phyloP scores from a whole-genome alignment of 35 echinoderm and acorn worm species.

The Hemicentrotus pulcherrimus region DNA sequence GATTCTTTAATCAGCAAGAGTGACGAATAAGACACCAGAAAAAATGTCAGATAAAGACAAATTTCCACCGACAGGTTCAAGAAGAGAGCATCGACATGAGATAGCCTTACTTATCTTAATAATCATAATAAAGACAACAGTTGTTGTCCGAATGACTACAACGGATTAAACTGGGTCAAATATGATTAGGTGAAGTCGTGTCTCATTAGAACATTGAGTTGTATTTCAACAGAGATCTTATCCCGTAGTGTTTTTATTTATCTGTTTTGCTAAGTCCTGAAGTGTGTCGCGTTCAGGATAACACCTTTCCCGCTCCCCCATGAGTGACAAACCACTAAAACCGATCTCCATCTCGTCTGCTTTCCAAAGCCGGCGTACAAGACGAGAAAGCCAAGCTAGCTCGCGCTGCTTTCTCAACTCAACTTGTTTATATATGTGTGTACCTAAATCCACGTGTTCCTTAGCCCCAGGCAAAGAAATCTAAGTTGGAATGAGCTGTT shows the following conservation, averaged over 20 bases:
- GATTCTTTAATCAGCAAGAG: constrained; percentile 8
- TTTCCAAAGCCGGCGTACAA: too few species aligned
- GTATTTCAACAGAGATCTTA: constrained; percentile 18
- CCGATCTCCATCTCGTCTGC: not conserved
- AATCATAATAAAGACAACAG: too few species aligned
- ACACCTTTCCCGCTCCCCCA: constrained; percentile 11
- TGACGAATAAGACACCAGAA: constrained; percentile 26
- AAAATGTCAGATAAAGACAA: not conserved
- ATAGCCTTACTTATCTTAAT: not conserved
- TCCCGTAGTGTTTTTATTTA: constrained; percentile 5
- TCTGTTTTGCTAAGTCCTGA: not conserved
- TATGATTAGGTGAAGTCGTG: not conserved
- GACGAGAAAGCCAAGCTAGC: too few species aligned
- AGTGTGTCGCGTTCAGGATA: constrained; percentile 9
- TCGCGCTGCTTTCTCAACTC: not conserved
- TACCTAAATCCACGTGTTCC: constrained; percentile 36
- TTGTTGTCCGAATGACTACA: not conserved
- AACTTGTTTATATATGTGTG: constrained; percentile 28
- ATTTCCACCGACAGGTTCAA: not conserved
- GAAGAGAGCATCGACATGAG: not conserved
- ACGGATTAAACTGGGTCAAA: not conserved
- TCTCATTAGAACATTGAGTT: not conserved
- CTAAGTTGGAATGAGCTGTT: constrained; percentile 36
- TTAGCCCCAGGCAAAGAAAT: constrained; percentile 11
- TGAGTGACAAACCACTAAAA: constrained; percentile 16